These are phyloP conservation scores for Drosophila carrolli DNA, from an alignment of 1,140 invertebrate species.

Conservation along the genomic window DNA sequence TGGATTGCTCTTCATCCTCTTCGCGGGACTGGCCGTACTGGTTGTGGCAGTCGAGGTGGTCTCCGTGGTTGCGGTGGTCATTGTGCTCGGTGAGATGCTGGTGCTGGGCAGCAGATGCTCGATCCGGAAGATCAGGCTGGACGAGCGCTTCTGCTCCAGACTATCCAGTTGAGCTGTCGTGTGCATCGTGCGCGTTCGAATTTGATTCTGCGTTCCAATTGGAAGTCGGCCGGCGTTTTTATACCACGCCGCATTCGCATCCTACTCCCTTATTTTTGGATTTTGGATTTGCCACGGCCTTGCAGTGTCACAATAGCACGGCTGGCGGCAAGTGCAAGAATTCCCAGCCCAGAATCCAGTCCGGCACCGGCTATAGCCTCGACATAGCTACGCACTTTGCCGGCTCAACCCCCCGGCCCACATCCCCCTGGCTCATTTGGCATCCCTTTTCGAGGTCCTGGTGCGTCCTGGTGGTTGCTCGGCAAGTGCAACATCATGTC, in stretches of 20 bases:
- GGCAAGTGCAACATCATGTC: slow-evolving; percentile 84
- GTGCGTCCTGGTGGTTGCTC: slow-evolving; percentile 64
- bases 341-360: slow-evolving; percentile 71
- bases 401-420: slow-evolving; percentile 26
- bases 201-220: slow-evolving; percentile 81
- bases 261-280: slow-evolving; percentile 68
- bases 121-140: slow-evolving; percentile 80
- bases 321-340: slow-evolving; percentile 82
- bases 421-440: slow-evolving; percentile 21
- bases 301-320: slow-evolving; percentile 76
- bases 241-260: slow-evolving; percentile 45
- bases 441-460: slow-evolving; percentile 61
- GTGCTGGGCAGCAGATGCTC: slow-evolving; percentile 73
- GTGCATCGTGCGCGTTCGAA: slow-evolving; percentile 69
- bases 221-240: slow-evolving; percentile 67
- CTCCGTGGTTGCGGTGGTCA: slow-evolving; percentile 12
- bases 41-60: slow-evolving; percentile 5
- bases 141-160: slow-evolving; percentile 64
- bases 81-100: slow-evolving; percentile 20
- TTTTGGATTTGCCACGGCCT: slow-evolving; percentile 77
- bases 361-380: slow-evolving; percentile 38
- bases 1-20: slow-evolving; percentile 68
- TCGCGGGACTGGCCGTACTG: slow-evolving; percentile 19
- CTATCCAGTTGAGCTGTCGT: slow-evolving; percentile 67
- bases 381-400: slow-evolving; percentile 81